These are phyloP conservation scores for Piezodorus guildinii DNA, from an alignment of 1,140 invertebrate genomes.

Conservation along the genomic window DNA sequence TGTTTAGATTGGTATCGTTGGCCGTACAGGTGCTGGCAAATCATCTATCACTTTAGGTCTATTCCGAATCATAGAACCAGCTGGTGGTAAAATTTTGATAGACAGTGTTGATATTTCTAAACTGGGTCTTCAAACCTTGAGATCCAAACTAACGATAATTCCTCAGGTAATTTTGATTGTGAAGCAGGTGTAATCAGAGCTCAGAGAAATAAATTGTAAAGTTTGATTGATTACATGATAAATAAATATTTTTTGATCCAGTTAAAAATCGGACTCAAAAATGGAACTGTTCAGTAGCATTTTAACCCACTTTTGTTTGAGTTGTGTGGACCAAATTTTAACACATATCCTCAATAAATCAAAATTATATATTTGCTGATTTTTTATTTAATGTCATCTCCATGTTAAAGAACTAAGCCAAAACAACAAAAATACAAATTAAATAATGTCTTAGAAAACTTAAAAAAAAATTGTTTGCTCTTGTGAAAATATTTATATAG, in stretches of 20 bases:
- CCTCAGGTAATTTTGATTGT: constrained; percentile 33
- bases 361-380: too few species aligned
- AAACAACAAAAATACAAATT: too few species aligned
- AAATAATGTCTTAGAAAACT: too few species aligned
- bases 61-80: constrained; percentile 78
- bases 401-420: too few species aligned
- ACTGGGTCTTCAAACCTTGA: constrained; percentile 76
- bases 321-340: too few species aligned
- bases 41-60: constrained; percentile 66
- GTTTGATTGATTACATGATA: neutral
- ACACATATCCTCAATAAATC: too few species aligned
- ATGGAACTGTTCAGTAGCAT: too few species aligned
- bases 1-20: constrained; percentile 70
- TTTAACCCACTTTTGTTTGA: too few species aligned
- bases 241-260: neutral
- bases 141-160: constrained; percentile 77
- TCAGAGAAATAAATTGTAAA: neutral
- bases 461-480: too few species aligned
- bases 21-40: constrained; percentile 71
- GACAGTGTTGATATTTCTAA: constrained; percentile 75
- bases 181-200: constrained; percentile 30
- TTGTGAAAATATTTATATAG: too few species aligned
- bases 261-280: too few species aligned
- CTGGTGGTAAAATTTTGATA: constrained; percentile 72
- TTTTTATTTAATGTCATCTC: too few species aligned